Evolutionary conservation across 2,113 vertebrate species (phyloP).

Genomic region (Sarotherodon lohbergeri): DNA sequence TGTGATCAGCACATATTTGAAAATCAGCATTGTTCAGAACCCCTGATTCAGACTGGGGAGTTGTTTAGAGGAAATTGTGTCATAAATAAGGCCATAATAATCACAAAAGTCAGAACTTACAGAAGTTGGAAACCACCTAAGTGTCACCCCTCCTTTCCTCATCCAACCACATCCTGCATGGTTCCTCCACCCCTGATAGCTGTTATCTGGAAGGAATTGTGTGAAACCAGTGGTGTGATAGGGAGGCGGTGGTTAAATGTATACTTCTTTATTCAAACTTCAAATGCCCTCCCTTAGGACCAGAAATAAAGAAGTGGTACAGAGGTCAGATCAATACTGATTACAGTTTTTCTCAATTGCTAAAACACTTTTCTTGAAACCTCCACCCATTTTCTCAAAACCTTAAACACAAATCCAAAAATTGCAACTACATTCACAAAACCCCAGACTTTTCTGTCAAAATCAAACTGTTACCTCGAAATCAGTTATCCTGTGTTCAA

Average conservation of each 20-base stretch:
- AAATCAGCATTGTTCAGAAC: not conserved
- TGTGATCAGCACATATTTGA: not conserved
- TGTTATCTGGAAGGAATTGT: constrained; percentile 12
- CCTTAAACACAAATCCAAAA: not conserved
- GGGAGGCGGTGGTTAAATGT: constrained; percentile 7
- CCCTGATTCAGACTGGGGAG: not conserved
- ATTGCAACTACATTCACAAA: not conserved
- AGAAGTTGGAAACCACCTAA: not conserved
- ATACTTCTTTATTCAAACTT: not conserved
- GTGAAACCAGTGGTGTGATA: not conserved
- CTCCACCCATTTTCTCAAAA: not conserved
- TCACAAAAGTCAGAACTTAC: not conserved
- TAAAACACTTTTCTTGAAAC: not conserved
- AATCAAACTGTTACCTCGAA: not conserved
- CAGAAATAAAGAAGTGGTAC: not conserved
- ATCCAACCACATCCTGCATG: not conserved
- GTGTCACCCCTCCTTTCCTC: not conserved
- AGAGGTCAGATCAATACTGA: not conserved
- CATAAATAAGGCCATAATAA: not conserved
- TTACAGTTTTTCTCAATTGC: not conserved
- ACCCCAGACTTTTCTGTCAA: not conserved
- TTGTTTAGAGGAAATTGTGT: not conserved
- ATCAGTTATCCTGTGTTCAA: not conserved
- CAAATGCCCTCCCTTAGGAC: not conserved
- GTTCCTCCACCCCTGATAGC: constrained; percentile 38